phyloP scores from a whole-genome alignment of 2,797 vertebrate species.

The Coregonus sp. region DNA sequence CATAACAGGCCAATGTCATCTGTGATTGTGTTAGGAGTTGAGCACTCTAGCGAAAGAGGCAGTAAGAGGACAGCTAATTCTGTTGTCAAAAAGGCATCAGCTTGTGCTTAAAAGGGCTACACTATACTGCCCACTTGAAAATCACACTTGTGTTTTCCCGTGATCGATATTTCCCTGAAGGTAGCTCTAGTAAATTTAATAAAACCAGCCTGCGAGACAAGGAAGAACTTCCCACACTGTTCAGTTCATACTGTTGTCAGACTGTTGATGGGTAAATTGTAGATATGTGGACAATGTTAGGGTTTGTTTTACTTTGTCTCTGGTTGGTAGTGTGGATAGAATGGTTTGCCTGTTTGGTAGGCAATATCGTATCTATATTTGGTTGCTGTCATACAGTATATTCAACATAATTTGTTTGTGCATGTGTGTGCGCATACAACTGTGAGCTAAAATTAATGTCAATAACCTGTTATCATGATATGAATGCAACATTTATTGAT shows the following conservation, averaged over 20 bases:
- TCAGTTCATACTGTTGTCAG: neutral
- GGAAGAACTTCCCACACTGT: conserved; percentile 7
- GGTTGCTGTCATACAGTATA: neutral
- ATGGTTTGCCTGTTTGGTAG: no score
- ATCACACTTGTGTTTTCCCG: conserved; percentile 6
- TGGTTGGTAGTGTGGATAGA: neutral
- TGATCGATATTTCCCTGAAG: conserved; percentile 27
- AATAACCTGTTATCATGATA: neutral
- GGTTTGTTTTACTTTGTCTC: neutral
- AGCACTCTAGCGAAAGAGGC: neutral
- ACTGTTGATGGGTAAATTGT: neutral
- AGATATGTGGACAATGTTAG: neutral
- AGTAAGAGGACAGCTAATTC: conserved; percentile 3
- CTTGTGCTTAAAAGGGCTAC: neutral
- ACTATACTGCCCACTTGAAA: conserved; percentile 26
- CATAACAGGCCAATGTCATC: neutral
- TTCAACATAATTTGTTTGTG: no score
- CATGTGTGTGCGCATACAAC: no score
- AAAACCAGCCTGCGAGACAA: conserved; percentile 8
- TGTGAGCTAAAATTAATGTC: neutral
- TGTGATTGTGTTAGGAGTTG: conserved; percentile 1
- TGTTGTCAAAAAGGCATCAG: conserved; percentile 8
- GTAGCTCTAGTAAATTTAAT: conserved; percentile 14
- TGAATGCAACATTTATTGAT: neutral
- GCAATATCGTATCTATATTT: neutral